Conservation (phyloP, 2,113 vertebrate genomes). For the Uria aalge region DNA sequence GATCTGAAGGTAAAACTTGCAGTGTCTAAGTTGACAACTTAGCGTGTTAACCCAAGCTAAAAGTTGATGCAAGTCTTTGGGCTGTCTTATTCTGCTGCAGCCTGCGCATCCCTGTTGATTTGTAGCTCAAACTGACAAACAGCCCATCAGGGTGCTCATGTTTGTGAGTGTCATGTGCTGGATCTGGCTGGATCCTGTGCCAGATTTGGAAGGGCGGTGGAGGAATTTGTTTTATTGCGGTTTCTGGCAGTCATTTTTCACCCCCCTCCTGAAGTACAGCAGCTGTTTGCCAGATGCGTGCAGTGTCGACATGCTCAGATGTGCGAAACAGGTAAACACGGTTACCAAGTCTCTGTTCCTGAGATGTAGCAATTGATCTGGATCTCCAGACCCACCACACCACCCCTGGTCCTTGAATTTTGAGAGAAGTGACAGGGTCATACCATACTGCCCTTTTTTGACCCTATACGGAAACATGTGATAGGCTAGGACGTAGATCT, state of each 20-base stretch:
- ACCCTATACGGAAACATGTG: accelerated
- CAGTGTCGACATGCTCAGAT: neutral
- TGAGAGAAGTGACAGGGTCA: neutral
- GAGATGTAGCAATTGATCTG: neutral
- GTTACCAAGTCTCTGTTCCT: neutral
- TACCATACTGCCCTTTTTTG: neutral
- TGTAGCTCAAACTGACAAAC: neutral
- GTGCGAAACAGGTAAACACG: neutral
- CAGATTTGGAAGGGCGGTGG: neutral
- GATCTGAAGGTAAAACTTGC: neutral
- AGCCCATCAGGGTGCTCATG: neutral
- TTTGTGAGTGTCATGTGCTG: neutral
- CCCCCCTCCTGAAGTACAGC: neutral
- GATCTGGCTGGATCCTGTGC: neutral
- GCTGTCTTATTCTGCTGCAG: neutral
- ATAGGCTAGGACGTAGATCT: accelerated
- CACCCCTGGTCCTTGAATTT: neutral
- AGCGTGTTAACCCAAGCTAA: accelerated
- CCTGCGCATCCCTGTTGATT: accelerated
- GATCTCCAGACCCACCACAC: neutral
- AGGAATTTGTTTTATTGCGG: neutral
- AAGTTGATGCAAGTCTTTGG: neutral
- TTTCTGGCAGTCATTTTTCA: neutral
- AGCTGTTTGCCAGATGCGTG: neutral
- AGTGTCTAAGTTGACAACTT: neutral